Base-by-base conservation (phyloP, 2,797 vertebrate genomes). In the Tympanoctomys barrerae region DNA sequence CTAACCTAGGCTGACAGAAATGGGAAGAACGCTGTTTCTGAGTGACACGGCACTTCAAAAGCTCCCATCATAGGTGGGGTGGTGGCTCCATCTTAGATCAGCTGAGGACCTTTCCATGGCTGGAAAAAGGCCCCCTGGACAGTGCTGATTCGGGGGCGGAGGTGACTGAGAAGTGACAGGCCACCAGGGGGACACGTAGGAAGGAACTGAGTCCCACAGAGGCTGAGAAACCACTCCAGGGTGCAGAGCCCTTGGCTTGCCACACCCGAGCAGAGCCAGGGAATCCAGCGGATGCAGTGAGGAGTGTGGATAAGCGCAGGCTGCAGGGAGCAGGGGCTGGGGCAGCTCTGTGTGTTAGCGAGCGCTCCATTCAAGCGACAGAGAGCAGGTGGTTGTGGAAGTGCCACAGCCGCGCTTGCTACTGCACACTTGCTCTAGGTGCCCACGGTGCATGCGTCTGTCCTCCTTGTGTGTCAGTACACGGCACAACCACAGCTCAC, bases 61-160 rank as follows among this genome's bases (percentile, higher is more conserved):
- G 14, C 52, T 31, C 13, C 2, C 0, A 7, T 21, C 33, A 2
- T 4, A 18, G 0, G 1, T 2, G 16, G 31, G n/a, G 7, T 61
- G 16, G 31, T 66, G 66, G 49, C 46, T 61, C 11, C 71, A 26
- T 33, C 21, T 0, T 19, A 26, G 11, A 78, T 4, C 6, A 59
- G 28, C 54, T 14, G 33, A 24, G 70, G 57, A 66, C 57, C 73
- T 4, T 8, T 22, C 52, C 18, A 46, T 42, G 26, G 57, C 1
- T 22, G 59, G 5, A 39, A 16, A 77, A 71, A 84, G 52, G 62
- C 73, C 73, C 42, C 5, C 0, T 3, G 4, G 46, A n/a, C 71
- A 49, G 21, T 21, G 52, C 5, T 33, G 73, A 57, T 2, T 49
- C 2, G 4, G 31, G 31, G 78, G 68, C 2, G 5, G 0, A 70